A percentile compares a stretch with the other conserved stretches of the same genome.
Conservation (phyloP, 2,888 invertebrate genomes). For the Lordiphosa fenestrarum region DNA sequence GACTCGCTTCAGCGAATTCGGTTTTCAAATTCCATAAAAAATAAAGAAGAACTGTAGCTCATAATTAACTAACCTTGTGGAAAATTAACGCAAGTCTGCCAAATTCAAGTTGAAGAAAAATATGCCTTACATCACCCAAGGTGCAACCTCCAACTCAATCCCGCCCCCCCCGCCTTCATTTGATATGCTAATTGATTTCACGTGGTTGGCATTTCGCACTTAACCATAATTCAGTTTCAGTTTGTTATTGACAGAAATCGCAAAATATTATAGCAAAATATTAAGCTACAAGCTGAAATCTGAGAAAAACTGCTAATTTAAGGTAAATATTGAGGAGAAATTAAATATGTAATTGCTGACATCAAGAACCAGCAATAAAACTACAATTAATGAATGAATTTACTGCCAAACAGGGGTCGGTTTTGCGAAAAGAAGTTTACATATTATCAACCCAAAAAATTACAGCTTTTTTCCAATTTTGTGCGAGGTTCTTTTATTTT, state of each 20-base stretch:
- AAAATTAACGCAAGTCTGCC: slow-evolving; percentile 62
- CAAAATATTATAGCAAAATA: slow-evolving; percentile 5
- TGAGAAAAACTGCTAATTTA: slow-evolving; percentile 23
- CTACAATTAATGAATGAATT: too few relatives aligned
- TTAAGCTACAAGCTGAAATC: slow-evolving; percentile 11
- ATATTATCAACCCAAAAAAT: too few relatives aligned
- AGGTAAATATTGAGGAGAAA: slow-evolving; percentile 24
- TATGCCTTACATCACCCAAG: slow-evolving; percentile 56
- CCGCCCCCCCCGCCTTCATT: slow-evolving; percentile 11
- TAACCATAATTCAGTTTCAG: slow-evolving; percentile 1
- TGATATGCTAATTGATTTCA: slow-evolving; percentile 70
- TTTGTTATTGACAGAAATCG: slow-evolving; percentile 11
- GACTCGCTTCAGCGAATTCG: slow-evolving; percentile 12
- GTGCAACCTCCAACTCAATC: neutral
- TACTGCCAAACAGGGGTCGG: too few relatives aligned
- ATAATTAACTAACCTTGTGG: slow-evolving; percentile 48
- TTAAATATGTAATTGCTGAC: slow-evolving; percentile 15
- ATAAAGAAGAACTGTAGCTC: slow-evolving; percentile 29
- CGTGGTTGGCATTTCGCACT: slow-evolving; percentile 58
- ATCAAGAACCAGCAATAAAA: neutral
- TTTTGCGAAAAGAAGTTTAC: too few relatives aligned
- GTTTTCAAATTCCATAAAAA: slow-evolving; percentile 7
- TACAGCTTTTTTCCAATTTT: too few relatives aligned
- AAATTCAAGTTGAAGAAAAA: slow-evolving; percentile 55
- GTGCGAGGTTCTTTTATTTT: too few relatives aligned